Evolutionary conservation across 2,888 invertebrate genomes (phyloP), one percentile per base, ranked within the genome.

Genomic region (Conus canariensis): DNA sequence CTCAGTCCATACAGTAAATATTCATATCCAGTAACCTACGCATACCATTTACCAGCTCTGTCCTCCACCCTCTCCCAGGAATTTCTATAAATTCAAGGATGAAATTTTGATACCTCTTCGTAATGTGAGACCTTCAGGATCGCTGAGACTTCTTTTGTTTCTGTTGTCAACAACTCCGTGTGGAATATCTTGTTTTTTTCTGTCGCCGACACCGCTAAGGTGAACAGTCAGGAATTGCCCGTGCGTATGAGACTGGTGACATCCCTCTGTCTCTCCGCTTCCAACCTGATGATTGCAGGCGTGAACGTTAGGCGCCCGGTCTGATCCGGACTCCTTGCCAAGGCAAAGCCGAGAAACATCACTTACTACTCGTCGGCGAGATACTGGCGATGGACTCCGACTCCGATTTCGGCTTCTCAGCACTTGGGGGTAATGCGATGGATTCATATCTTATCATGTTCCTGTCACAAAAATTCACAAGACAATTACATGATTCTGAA

Each of bases 391-490:
- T 22, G 83, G 83, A 83, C 83, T 88, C 59, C 82, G 83, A 67
- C 64, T 88, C 25, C 82, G 60, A 83, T 83, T 88, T 88, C 88
- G 80, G 30, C 64, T 88, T 64, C 88, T 82, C 19, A 88, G 9
- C 14, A 88, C 88, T 56, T 82, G 88, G 8, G 88, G 88, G 58
- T 58, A 60, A n/a, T 82, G 80, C 0, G 88, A 88, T 25, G 88
- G 88, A 64, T 88, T 83, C 88, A 88, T 88, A 88, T 88, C 12
- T 30, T 30, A 30, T 80, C 77, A 30, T 30, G 14, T 30, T 80
- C 45, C 30, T 74, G 22, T 64, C 64, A 64, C 70, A 8, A 22
- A 16, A 8, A 16, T 70, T 70, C 16, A 22, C 70, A 22, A 14
- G 22, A 22, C n/a, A 19, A 19, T 70, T 70, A 22, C 70, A 22